phyloP scores from a whole-genome alignment of 2,113 vertebrate genomes.

The Protobothrops flavoviridis region DNA sequence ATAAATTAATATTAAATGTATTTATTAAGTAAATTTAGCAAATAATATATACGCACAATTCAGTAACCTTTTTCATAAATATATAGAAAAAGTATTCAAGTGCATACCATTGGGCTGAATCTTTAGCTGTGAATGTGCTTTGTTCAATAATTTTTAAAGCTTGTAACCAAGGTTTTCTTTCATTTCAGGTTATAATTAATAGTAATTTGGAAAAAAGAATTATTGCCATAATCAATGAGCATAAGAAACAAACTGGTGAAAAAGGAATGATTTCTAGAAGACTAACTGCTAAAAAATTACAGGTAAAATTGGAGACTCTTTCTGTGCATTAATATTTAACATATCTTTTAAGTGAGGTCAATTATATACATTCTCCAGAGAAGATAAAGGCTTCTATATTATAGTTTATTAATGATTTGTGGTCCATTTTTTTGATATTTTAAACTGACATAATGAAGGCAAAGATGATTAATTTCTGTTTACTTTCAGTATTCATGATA shows the following conservation, averaged over 20 bases:
- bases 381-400: not conserved
- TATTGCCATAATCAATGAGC: slow-evolving; percentile 90
- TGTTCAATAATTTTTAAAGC: not conserved
- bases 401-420: not conserved
- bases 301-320: slow-evolving; percentile 73
- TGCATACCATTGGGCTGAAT: no score
- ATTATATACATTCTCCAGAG: not conserved
- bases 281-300: slow-evolving; percentile 90
- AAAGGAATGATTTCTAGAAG: slow-evolving; percentile 88
- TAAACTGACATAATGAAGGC: not conserved
- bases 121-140: not conserved
- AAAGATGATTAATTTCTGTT: not conserved
- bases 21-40: not conserved
- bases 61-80: not conserved
- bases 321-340: not conserved
- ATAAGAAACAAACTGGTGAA: slow-evolving; percentile 83
- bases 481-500: not conserved
- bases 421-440: not conserved
- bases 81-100: not conserved
- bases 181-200: slow-evolving; percentile 85
- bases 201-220: slow-evolving; percentile 89
- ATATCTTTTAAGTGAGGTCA: not conserved
- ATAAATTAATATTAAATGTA: no score
- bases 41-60: not conserved
- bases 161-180: slow-evolving; percentile 23